Conservation (phyloP, 1,140 invertebrate genomes). For the Chrysomallon squamiferum region DNA sequence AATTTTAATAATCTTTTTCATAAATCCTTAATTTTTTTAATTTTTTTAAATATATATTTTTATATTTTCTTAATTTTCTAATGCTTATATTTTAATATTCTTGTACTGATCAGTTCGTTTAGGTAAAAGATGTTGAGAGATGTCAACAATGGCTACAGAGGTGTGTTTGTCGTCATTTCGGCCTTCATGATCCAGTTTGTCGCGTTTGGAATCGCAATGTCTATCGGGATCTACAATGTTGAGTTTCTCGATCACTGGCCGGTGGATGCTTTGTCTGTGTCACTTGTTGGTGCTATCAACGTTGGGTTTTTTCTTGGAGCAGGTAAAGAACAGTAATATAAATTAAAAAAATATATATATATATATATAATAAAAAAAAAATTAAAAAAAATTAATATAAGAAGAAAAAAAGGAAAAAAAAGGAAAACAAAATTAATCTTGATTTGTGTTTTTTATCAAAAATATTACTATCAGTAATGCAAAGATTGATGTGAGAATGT, state of each 20-base stretch:
- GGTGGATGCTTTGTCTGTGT: slow-evolving; percentile 25
- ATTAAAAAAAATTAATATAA: neutral
- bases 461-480: too few relatives aligned
- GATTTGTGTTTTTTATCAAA: neutral
- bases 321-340: slow-evolving; percentile 19
- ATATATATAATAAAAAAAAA: neutral
- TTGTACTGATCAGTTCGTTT: too few relatives aligned
- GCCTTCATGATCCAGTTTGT: slow-evolving; percentile 45
- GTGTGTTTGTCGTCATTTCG: slow-evolving; percentile 29
- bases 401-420: neutral
- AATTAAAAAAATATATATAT: neutral
- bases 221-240: slow-evolving; percentile 44
- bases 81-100: too few relatives aligned
- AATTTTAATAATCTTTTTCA: too few relatives aligned
- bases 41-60: too few relatives aligned
- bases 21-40: too few relatives aligned
- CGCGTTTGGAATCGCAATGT: slow-evolving; percentile 28
- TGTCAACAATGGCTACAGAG: slow-evolving; percentile 33
- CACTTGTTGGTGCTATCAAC: slow-evolving; percentile 40
- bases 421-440: neutral
- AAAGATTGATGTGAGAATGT: neutral
- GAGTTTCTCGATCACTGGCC: slow-evolving; percentile 33
- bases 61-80: too few relatives aligned
- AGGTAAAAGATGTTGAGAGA: neutral
- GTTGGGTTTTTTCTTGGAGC: slow-evolving; percentile 36